These are phyloP conservation scores for Pelodiscus sinensis DNA, from an alignment of 2,113 vertebrate genomes.

Conservation along the genomic window DNA sequence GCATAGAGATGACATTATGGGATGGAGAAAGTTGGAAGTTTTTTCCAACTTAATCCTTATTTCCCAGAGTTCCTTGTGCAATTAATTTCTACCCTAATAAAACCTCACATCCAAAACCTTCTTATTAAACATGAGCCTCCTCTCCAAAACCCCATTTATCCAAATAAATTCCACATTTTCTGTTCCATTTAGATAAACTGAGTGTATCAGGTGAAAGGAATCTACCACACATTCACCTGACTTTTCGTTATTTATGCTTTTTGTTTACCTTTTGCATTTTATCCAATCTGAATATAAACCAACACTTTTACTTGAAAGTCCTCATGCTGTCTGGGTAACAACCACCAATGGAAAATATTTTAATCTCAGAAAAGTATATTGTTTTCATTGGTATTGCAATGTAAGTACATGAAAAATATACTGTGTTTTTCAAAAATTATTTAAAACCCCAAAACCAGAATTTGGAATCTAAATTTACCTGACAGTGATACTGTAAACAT, in stretches of 20 bases:
- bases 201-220: not conserved
- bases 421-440: not conserved
- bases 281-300: not conserved
- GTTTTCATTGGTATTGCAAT: not conserved
- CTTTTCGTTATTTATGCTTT: not conserved
- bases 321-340: not conserved
- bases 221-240: not conserved
- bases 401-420: not conserved
- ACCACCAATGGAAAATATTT: accelerated
- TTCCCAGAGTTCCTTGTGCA: not conserved
- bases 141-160: not conserved
- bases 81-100: not conserved
- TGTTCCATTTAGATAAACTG: not conserved
- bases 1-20: not conserved
- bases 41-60: not conserved
- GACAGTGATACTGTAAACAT: not conserved
- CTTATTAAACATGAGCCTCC: not conserved
- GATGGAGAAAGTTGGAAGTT: not conserved
- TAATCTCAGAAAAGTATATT: not conserved
- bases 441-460: not conserved
- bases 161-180: not conserved
- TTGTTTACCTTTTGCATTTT: not conserved
- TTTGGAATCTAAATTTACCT: not conserved
- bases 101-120: not conserved
- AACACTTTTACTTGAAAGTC: not conserved